phyloP scores from a whole-genome alignment of 2,113 vertebrate species.

The Tetrax tetrax region DNA sequence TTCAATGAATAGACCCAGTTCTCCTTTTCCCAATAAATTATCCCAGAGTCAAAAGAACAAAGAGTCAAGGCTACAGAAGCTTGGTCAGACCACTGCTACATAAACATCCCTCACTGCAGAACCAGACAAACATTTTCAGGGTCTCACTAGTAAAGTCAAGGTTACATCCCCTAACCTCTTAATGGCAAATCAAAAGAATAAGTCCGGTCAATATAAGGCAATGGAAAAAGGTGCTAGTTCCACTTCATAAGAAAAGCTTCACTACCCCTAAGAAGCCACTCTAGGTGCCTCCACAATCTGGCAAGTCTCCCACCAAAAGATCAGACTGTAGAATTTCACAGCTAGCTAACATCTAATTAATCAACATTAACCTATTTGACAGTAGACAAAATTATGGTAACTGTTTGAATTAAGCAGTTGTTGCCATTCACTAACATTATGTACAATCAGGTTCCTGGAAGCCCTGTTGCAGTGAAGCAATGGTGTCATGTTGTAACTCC shows the following conservation, averaged over 20 bases:
- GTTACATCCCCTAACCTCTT: not conserved
- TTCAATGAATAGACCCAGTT: not conserved
- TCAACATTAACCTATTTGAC: not conserved
- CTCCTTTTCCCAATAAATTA: not conserved
- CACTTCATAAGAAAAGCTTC: not conserved
- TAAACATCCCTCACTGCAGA: not conserved
- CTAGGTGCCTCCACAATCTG: not conserved
- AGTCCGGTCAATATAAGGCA: not conserved
- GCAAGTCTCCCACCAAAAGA: not conserved
- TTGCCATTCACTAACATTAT: not conserved
- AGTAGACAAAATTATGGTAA: not conserved
- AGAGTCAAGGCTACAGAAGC: not conserved
- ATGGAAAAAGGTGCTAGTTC: not conserved
- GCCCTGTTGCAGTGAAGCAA: not conserved
- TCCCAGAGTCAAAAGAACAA: not conserved
- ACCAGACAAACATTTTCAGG: not conserved
- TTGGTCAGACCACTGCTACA: not conserved
- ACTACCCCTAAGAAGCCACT: not conserved
- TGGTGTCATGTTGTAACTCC: not conserved
- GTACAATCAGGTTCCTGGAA: not conserved
- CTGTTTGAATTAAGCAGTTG: not conserved
- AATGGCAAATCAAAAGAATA: not conserved
- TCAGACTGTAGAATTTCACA: not conserved
- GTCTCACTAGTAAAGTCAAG: not conserved
- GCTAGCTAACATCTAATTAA: not conserved